Conservation (phyloP, 2,797 vertebrate species). For the Aplochiton taeniatus region DNA sequence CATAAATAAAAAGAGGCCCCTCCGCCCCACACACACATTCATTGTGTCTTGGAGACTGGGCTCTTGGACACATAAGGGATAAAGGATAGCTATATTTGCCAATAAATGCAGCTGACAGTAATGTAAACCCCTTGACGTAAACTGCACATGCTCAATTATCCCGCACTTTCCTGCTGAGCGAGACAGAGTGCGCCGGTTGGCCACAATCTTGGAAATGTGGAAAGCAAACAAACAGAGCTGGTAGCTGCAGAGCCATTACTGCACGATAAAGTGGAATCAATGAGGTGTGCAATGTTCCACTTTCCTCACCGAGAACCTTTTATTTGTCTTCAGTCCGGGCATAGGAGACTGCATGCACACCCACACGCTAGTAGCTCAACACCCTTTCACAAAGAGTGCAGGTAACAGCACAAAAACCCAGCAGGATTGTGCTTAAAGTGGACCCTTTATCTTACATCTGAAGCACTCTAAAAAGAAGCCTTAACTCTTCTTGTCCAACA, state of each 20-base stretch:
- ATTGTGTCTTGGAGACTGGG: background rate
- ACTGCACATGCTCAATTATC: constrained; percentile 48
- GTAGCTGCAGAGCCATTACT: constrained; percentile 55
- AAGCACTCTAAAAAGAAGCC: too few species aligned
- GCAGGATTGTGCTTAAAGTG: too few species aligned
- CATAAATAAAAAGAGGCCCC: background rate
- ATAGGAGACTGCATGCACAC: constrained; percentile 37
- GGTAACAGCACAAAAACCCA: too few species aligned
- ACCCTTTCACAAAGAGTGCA: constrained; percentile 1
- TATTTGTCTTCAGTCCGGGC: constrained; percentile 51
- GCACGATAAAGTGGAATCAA: constrained; percentile 70
- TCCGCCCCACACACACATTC: background rate
- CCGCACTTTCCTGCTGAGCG: constrained; percentile 13
- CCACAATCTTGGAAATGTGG: constrained; percentile 60
- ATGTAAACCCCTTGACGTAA: constrained; percentile 34
- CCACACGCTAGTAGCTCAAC: constrained; percentile 1
- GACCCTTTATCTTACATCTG: too few species aligned
- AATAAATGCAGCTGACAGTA: constrained; percentile 29
- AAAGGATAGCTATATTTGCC: background rate
- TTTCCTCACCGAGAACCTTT: constrained; percentile 66
- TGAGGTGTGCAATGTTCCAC: constrained; percentile 63
- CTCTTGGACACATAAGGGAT: too few species aligned
- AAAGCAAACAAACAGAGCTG: constrained; percentile 61
- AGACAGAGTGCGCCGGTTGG: constrained; percentile 46
- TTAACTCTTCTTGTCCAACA: too few species aligned